phyloP scores from a whole-genome alignment of 2,888 invertebrate species.

The Peribatodes rhomboidaria region DNA sequence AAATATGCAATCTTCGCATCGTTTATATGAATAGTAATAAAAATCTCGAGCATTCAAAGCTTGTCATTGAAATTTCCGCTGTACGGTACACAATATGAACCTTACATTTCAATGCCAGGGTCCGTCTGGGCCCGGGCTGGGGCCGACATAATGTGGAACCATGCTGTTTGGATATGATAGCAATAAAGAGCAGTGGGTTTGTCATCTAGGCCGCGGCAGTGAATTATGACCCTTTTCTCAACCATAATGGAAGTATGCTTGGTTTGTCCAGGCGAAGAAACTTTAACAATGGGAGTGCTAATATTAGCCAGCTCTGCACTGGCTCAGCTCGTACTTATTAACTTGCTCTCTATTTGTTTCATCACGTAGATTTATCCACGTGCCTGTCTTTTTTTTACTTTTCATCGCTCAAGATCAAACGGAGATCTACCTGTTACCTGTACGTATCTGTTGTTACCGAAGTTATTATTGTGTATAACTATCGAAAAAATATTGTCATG shows the following conservation, averaged over 20 bases:
- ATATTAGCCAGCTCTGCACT: not conserved
- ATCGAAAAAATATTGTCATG: no score
- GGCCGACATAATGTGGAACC: not conserved
- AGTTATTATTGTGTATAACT: no score
- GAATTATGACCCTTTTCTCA: slow-evolving; percentile 5
- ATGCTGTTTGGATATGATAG: not conserved
- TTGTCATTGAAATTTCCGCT: not conserved
- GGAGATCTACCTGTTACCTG: not conserved
- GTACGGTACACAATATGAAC: not conserved
- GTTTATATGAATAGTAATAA: no score
- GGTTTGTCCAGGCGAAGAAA: slow-evolving; percentile 1
- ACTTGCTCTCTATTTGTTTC: not conserved
- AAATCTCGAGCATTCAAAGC: not conserved
- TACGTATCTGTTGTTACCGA: no score
- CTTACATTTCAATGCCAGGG: not conserved
- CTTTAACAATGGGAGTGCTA: not conserved
- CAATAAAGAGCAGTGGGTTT: slow-evolving; percentile 11
- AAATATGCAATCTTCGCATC: no score
- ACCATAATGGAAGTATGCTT: not conserved
- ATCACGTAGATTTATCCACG: not conserved
- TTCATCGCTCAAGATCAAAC: not conserved
- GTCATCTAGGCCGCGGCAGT: not conserved
- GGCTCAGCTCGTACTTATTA: not conserved
- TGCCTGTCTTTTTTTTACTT: not conserved
- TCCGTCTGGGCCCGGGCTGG: not conserved